Base-by-base conservation (phyloP, 2,797 vertebrate species). In the Epinephelus coioides region DNA sequence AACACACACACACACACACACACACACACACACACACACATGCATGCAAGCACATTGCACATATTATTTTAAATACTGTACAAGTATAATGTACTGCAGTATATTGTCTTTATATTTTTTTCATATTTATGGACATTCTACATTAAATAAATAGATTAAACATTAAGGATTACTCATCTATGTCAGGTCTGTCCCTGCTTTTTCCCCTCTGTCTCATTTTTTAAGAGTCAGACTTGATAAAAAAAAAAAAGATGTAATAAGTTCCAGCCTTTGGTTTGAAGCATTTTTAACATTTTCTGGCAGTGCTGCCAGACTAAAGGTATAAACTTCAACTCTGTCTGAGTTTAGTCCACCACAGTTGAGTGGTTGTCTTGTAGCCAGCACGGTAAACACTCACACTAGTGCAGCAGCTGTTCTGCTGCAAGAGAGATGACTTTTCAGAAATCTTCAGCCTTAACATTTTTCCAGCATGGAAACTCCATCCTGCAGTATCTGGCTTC, bases 391-490 rank as follows among this genome's bases (percentile, higher is more conserved):
- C 63, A 50, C 25, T 59, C 40, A 30, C 44, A 51, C 61, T 46
- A 21, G 17, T 12, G 46, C 49, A 63, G 50, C 77, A 83, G 77
- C 51, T 78, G 73, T 59, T 73, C 25, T 46, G 60, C 65, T 43
- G 10, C 14, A 47, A 49, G 13, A 59, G 2, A 38, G 10, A 47
- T 38, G 25, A 30, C 57, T 78, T 62, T 75, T 72, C 44, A 72
- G n/a, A 79, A 61, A 72, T 21, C 40, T 79, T 71, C 8, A 51
- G 17, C 49, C 54, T 79, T 25, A 46, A 74, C 15, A 47, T 76
- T 81, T 43, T 82, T 68, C 80, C 78, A 81, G 21, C 27, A 30
- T 59, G 70, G 76, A 84, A 82, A 62, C 55, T 62, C 67, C 4
- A 40, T 72, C 38, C 40, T 51, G 69, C 69, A 77, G 47, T 54